These are phyloP conservation scores for Amazona vittata DNA, from an alignment of 2,113 vertebrate genomes.

Conservation along the genomic window DNA sequence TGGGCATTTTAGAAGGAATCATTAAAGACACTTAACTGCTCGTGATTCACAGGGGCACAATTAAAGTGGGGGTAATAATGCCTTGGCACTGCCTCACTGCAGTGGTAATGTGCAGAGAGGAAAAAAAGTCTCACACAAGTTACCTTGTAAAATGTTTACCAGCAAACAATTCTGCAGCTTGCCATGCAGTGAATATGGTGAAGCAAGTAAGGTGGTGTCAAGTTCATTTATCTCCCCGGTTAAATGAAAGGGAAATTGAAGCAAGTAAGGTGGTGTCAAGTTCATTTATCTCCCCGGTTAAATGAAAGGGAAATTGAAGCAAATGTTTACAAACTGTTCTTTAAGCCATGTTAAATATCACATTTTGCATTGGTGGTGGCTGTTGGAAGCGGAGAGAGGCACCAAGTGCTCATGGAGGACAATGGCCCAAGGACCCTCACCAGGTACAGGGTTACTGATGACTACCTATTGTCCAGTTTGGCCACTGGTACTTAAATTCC, in stretches of 20 bases:
- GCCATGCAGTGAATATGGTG: neutral
- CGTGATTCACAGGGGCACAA: neutral
- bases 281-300: neutral
- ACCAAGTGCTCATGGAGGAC: fast-evolving
- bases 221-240: neutral
- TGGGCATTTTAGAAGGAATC: neutral
- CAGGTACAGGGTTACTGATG: neutral
- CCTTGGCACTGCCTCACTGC: neutral
- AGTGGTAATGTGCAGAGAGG: neutral
- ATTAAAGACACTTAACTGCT: conserved; percentile 17
- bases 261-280: neutral
- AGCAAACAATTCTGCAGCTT: neutral
- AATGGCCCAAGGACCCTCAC: fast-evolving
- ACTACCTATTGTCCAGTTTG: neutral
- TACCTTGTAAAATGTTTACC: neutral
- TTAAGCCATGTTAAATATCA: neutral
- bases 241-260: neutral
- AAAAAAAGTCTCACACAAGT: neutral
- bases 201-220: neutral
- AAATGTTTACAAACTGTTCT: neutral
- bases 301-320: neutral
- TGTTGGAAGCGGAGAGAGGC: neutral
- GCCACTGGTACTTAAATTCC: neutral
- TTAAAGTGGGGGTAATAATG: neutral
- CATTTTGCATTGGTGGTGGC: fast-evolving